Evolutionary conservation across 2,113 vertebrate genomes (phyloP).

Genomic region (Electrona antarctica): DNA sequence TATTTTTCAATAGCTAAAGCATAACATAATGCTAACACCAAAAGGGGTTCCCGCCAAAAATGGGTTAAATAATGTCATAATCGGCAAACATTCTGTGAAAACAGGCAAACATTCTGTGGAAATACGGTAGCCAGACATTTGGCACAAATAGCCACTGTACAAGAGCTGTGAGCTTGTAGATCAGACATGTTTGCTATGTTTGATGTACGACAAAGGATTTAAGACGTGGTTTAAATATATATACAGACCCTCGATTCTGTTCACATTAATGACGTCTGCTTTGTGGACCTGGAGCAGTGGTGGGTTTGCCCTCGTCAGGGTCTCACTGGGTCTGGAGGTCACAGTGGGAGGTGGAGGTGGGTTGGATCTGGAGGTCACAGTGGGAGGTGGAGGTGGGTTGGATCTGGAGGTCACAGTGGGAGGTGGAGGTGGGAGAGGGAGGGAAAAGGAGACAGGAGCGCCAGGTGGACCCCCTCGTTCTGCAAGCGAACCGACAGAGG

Average conservation of each 20-base stretch:
- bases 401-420: background rate
- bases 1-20: too few species aligned
- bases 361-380: constrained; percentile 3
- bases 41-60: too few species aligned
- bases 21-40: too few species aligned
- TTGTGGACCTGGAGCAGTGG: background rate
- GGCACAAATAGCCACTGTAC: background rate
- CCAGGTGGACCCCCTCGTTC: background rate
- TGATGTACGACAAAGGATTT: background rate
- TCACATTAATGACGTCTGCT: background rate
- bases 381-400: too few species aligned
- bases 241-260: constrained; percentile 31
- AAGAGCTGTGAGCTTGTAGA: too few species aligned
- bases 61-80: too few species aligned
- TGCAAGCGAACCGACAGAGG: background rate
- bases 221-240: background rate
- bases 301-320: background rate
- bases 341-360: constrained; percentile 9
- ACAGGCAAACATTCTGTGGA: too few species aligned
- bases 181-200: too few species aligned
- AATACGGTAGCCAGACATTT: too few species aligned
- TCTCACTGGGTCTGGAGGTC: background rate
- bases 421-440: background rate
- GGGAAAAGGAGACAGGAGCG: background rate
- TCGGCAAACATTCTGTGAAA: accelerated